These are phyloP conservation scores for Tyria jacobaeae DNA, from an alignment of 2,888 invertebrate genomes.

Conservation along the genomic window DNA sequence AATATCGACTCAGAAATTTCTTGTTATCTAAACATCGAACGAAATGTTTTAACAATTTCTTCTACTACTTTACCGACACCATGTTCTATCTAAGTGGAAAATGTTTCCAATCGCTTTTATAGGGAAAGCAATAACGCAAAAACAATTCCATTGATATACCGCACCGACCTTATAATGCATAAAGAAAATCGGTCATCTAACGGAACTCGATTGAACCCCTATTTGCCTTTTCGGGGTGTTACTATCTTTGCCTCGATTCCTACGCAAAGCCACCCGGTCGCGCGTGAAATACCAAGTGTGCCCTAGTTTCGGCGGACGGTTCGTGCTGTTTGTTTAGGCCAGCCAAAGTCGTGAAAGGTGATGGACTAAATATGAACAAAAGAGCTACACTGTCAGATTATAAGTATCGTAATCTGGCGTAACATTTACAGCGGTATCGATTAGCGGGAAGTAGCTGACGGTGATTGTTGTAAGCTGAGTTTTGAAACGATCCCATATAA, in stretches of 20 bases:
- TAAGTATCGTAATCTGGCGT: constrained; percentile 65
- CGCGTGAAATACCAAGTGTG: constrained; percentile 86
- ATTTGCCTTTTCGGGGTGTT: constrained; percentile 82
- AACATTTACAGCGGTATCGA: constrained; percentile 61
- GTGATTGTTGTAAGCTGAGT: constrained; percentile 46
- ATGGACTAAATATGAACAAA: constrained; percentile 77
- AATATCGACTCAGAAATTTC: constrained; percentile 29
- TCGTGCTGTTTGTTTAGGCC: constrained; percentile 84
- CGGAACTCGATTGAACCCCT: constrained; percentile 78
- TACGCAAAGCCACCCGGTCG: constrained; percentile 79
- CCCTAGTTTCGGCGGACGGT: constrained; percentile 81
- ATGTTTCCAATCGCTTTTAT: constrained; percentile 73
- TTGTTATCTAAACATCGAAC: constrained; percentile 62
- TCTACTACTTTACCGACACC: constrained; percentile 56
- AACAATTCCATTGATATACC: constrained; percentile 74
- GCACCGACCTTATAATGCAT: constrained; percentile 76
- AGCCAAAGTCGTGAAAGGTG: constrained; percentile 72
- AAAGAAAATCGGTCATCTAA: constrained; percentile 79
- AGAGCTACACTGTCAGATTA: constrained; percentile 64
- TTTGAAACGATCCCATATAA: constrained; percentile 48
- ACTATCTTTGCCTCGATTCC: constrained; percentile 82
- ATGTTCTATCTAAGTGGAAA: constrained; percentile 71
- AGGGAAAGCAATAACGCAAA: constrained; percentile 74
- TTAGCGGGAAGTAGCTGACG: constrained; percentile 45
- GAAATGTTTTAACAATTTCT: constrained; percentile 60